phyloP scores from a whole-genome alignment of 1,140 invertebrate species.

The Eciton burchellii region DNA sequence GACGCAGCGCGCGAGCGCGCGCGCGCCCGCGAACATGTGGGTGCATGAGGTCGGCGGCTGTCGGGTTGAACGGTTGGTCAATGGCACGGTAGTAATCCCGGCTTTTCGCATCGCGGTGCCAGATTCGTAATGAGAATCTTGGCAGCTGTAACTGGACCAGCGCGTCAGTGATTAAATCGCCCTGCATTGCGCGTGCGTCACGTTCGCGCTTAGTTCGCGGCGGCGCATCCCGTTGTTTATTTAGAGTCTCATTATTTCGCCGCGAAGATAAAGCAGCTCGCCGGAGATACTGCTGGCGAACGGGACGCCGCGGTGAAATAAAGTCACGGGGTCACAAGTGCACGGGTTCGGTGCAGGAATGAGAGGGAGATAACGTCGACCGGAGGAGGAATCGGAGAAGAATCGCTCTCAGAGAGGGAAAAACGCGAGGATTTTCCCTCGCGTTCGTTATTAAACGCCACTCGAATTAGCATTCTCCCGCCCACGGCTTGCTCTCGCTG shows the following conservation, averaged over 20 bases:
- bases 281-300: no score
- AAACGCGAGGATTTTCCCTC: no score
- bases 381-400: not conserved
- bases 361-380: not conserved
- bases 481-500: conserved; percentile 8
- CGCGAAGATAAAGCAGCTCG: no score
- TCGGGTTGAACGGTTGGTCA: conserved; percentile 43
- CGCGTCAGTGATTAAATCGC: conserved; percentile 48
- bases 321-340: no score
- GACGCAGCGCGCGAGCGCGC: not conserved
- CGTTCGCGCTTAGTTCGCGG: conserved; percentile 21
- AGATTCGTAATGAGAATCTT: conserved; percentile 60
- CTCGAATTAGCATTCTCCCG: not conserved
- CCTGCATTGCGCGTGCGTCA: conserved; percentile 6
- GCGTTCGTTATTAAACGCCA: conserved; percentile 22
- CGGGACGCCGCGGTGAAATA: no score
- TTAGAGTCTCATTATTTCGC: no score
- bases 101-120: conserved; percentile 45
- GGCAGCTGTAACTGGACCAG: conserved; percentile 50
- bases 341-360: not conserved
- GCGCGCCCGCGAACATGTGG: not conserved
- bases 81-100: conserved; percentile 51
- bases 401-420: no score
- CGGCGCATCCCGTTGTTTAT: no score
- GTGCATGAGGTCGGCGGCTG: conserved; percentile 26